Evolutionary conservation across 2,797 vertebrate genomes (phyloP), one percentile per base, ranked within the genome.

Genomic region (Hemitrygon akajei): DNA sequence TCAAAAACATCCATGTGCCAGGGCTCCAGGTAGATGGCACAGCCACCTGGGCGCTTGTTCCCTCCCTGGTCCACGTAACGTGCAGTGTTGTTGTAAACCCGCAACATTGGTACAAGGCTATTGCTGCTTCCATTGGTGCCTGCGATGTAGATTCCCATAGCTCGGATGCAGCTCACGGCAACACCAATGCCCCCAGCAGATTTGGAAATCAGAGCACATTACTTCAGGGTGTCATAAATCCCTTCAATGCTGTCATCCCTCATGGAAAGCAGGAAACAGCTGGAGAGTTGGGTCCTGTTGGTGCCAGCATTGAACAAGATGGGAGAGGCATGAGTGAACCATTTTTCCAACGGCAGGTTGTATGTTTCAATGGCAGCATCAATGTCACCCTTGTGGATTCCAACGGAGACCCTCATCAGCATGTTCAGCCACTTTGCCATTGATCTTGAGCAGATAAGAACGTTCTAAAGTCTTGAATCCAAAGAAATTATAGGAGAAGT

Each of bases 401-500:
- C 99, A 37, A 99, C 99, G 0, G 99, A 95, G 2, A 99, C 99
- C 84, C 99, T 96, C 99, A 99, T 99, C 94, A 99, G 95, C 99
- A 99, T 99, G 97, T 95, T 99, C 99, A 0, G 99, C 98, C 91
- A 99, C 98, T 98, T n/a, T n/a, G n/a, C n/a, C n/a, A n/a, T n/a
- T n/a, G n/a, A n/a, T n/a, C n/a, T n/a, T n/a, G n/a, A n/a, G n/a
- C n/a, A n/a, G n/a, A n/a, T n/a, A n/a, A n/a, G n/a, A n/a, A n/a
- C n/a, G n/a, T n/a, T n/a, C n/a, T n/a, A n/a, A n/a, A n/a, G n/a
- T n/a, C 97, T 99, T 99, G 95, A 99, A 99, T 66, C 99, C 99
- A 87, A 99, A 99, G 95, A 98, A 99, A 96, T 99, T 99, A 95
- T 99, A 99, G 95, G 98, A 98, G 96, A 99, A 99, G 95, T 99